Conservation (phyloP, 2,113 vertebrate genomes). For the Bettongia penicillata region DNA sequence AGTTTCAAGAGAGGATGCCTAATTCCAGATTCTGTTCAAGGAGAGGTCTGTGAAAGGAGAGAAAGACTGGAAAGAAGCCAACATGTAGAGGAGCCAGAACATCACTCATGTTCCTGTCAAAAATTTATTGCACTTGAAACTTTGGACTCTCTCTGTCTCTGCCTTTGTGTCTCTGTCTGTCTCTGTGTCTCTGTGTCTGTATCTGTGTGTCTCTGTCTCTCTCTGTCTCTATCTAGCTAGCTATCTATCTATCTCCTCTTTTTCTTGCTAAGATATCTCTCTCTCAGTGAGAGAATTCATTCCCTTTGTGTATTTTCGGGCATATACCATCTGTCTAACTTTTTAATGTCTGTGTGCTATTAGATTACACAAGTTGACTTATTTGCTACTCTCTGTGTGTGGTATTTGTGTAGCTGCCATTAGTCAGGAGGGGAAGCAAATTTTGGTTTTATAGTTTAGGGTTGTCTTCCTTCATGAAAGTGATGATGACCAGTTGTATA, state of each 20-base stretch:
- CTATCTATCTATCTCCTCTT: too few species aligned
- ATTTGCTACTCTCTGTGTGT: not conserved
- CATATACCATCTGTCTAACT: too few species aligned
- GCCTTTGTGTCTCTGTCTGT: too few species aligned
- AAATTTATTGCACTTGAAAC: not conserved
- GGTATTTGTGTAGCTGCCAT: not conserved
- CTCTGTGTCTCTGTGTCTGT: too few species aligned
- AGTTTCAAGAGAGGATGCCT: not conserved
- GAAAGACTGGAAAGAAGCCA: not conserved
- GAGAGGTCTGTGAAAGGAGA: not conserved
- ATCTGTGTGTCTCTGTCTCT: not conserved
- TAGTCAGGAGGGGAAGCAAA: not conserved
- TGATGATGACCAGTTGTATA: not conserved
- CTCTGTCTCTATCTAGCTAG: too few species aligned
- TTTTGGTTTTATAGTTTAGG: not conserved
- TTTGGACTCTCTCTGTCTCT: not conserved
- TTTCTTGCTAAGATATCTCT: too few species aligned
- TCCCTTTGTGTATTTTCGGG: not conserved
- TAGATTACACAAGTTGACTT: not conserved
- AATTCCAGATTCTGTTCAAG: not conserved
- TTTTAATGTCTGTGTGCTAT: not conserved
- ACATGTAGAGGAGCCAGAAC: not conserved
- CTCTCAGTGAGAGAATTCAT: not conserved
- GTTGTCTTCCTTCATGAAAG: not conserved
- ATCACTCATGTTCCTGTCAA: not conserved